Evolutionary conservation across 1,140 invertebrate genomes (phyloP).

Genomic region (Euschistus heros): DNA sequence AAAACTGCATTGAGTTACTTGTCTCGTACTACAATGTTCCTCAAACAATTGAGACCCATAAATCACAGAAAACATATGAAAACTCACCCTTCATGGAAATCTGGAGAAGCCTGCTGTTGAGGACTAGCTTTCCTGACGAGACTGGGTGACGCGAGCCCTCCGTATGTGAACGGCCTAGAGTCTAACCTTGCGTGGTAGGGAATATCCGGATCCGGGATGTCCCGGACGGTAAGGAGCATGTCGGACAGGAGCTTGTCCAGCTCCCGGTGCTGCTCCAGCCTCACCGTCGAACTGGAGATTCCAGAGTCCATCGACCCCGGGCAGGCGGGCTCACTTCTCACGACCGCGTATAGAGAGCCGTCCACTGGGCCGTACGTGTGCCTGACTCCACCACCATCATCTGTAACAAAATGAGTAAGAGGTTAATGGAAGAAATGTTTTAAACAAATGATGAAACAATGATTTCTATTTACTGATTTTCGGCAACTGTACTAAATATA

Average conservation of each 20-base stretch:
- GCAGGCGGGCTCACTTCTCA: constrained; percentile 46
- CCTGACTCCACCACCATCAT: constrained; percentile 33
- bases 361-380: constrained; percentile 74
- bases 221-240: constrained; percentile 72
- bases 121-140: constrained; percentile 53
- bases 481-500: no score
- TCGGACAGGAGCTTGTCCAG: constrained; percentile 64
- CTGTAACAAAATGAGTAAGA: constrained; percentile 23
- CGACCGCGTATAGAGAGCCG: constrained; percentile 78
- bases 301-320: constrained; percentile 75
- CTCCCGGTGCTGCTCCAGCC: constrained; percentile 40
- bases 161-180: constrained; percentile 72
- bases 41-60: not conserved
- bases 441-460: no score
- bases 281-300: constrained; percentile 36
- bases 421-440: no score
- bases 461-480: no score
- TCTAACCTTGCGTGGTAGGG: constrained; percentile 73
- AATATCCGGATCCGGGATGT: constrained; percentile 58
- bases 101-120: constrained; percentile 31
- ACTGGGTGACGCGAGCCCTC: constrained; percentile 60
- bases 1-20: no score
- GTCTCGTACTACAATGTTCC: no score
- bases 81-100: constrained; percentile 40
- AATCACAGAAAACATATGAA: not conserved